Evolutionary conservation across 2,888 invertebrate genomes (phyloP).

Genomic region (Mesorhabditis sp.): DNA sequence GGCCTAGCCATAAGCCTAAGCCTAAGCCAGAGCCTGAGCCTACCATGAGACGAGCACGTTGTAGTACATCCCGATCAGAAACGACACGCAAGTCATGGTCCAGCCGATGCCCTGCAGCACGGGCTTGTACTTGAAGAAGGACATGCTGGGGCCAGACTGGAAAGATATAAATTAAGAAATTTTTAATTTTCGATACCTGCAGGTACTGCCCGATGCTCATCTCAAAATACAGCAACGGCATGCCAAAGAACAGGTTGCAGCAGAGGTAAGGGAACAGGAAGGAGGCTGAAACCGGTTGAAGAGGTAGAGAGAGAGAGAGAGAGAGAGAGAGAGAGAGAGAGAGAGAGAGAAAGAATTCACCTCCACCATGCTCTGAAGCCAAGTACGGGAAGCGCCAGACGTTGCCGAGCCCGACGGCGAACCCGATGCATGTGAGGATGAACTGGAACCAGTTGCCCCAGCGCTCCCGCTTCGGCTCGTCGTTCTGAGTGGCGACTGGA

Average conservation of each 20-base stretch:
- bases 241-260: slow-evolving; percentile 57
- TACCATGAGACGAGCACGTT: slow-evolving; percentile 86
- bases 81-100: slow-evolving; percentile 87
- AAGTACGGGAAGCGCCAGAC: slow-evolving; percentile 37
- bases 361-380: slow-evolving; percentile 41
- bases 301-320: not conserved
- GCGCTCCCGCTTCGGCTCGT: slow-evolving; percentile 8
- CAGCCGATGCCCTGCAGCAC: slow-evolving; percentile 73
- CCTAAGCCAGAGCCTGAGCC: not conserved
- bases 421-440: slow-evolving; percentile 44
- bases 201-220: slow-evolving; percentile 56
- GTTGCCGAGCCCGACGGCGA: slow-evolving; percentile 53
- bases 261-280: slow-evolving; percentile 59
- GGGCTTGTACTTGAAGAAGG: slow-evolving; percentile 1
- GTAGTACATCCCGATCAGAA: slow-evolving; percentile 89
- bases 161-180: not conserved
- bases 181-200: not conserved
- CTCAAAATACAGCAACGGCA: slow-evolving; percentile 58
- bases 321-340: too few relatives aligned
- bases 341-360: slow-evolving; percentile 12
- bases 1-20: too few relatives aligned
- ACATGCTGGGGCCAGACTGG: not conserved
- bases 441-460: slow-evolving; percentile 42
- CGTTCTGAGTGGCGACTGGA: too few relatives aligned
- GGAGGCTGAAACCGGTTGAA: slow-evolving; percentile 47